Evolutionary conservation across 2,888 invertebrate genomes (phyloP), one percentile per base, ranked within the genome.

Genomic region (Archaeoteleia sp.): DNA sequence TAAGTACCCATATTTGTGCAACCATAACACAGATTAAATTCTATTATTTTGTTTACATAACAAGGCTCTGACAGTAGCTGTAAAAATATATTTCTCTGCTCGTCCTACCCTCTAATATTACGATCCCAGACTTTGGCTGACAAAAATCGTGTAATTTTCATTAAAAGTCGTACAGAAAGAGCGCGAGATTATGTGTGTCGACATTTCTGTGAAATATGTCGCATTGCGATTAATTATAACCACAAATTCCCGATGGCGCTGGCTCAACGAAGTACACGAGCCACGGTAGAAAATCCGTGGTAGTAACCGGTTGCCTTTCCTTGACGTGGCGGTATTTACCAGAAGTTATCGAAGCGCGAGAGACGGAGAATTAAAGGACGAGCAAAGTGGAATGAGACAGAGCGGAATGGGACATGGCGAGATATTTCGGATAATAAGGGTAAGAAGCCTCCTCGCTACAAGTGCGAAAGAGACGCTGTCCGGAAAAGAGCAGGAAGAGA

Each of bases 271-370:
- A 40, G 12, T 39, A 51, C 23, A 30, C 23, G 23, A 53, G 46
- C 32, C 39, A 35, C 48, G 53, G 48, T 46, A 57, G 69, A 67
- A 68, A 67, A 66, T 66, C 58, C 70, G 66, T 53, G 54, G 68
- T 35, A 45, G 62, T 55, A 67, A 65, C 69, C 67, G 66, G 69
- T 58, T 70, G 72, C 70, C 73, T 72, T 71, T 69, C 68, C 70
- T 67, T 61, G 67, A 69, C 61, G 57, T 67, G 62, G 63, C 58
- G 61, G 70, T 81, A 78, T 81, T 81, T 78, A 76, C 77, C 75
- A 75, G 72, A 74, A 77, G 67, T 79, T 75, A 77, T 77, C 75
- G 78, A 72, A 77, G 76, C 78, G 73, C 70, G 61, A 78, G 75
- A 76, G 75, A 78, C 75, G 77, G 68, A 68, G 76, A 78, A 75